These are phyloP conservation scores for Hypsopygia costalis DNA, from an alignment of 2,888 invertebrate species.

Conservation along the genomic window DNA sequence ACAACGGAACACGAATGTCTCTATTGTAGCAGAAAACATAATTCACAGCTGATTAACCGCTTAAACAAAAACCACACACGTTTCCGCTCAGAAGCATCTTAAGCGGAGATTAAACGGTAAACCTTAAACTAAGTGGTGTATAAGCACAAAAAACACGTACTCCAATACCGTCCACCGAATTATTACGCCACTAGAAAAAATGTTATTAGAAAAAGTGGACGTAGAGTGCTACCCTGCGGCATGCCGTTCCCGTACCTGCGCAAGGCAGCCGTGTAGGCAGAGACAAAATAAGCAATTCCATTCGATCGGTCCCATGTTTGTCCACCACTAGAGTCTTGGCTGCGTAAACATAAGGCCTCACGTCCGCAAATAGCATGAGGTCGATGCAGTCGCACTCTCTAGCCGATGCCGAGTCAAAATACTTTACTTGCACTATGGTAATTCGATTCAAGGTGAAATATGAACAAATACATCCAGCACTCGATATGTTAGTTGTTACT, in stretches of 20 bases:
- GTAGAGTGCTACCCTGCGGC: slow-evolving; percentile 51
- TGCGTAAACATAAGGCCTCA: slow-evolving; percentile 74
- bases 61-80: slow-evolving; percentile 43
- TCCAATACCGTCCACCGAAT: slow-evolving; percentile 53
- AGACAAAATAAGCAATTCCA: slow-evolving; percentile 80
- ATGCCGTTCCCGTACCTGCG: slow-evolving; percentile 63
- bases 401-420: slow-evolving; percentile 45
- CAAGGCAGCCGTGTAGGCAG: slow-evolving; percentile 72
- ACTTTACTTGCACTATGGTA: slow-evolving; percentile 42
- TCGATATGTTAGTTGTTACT: slow-evolving; percentile 29
- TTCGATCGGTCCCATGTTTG: slow-evolving; percentile 77
- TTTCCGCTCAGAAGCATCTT: slow-evolving; percentile 53
- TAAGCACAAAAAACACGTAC: slow-evolving; percentile 54
- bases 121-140: slow-evolving; percentile 41
- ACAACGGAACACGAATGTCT: slow-evolving; percentile 3
- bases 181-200: slow-evolving; percentile 50
- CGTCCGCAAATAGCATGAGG: slow-evolving; percentile 76
- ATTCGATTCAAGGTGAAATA: slow-evolving; percentile 41
- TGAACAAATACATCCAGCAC: slow-evolving; percentile 39
- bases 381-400: slow-evolving; percentile 63
- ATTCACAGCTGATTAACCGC: slow-evolving; percentile 48
- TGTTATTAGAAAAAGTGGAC: slow-evolving; percentile 44
- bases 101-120: slow-evolving; percentile 63
- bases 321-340: slow-evolving; percentile 78
- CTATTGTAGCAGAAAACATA: slow-evolving; percentile 7